Evolutionary conservation across 2,113 vertebrate species (phyloP), one percentile per base, ranked within the genome.

Genomic region (Zosterops lateralis): DNA sequence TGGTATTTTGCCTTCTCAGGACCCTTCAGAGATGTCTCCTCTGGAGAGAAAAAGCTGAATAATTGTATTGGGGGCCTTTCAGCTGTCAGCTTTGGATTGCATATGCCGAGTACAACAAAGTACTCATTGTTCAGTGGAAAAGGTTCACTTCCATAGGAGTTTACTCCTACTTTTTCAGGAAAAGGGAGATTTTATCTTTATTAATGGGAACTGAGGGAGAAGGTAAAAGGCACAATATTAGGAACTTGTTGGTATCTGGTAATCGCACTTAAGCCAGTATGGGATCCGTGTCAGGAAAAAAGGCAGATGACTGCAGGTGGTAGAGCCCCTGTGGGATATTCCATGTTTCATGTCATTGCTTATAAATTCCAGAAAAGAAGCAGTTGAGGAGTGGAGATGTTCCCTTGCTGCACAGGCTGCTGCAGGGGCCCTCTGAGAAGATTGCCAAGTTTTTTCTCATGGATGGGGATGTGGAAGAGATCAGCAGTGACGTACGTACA

Each of bases 391-490:
- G 97, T 60, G 96, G 94, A 66, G 98, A 99, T 14, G 73, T 98
- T 40, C 99, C 99, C 1, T 93, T 99, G 21, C 98, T 99, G 97
- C 98, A 99, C 81, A 98, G 99, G 25, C 96, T 99, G 28, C 88
- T 99, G 8, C 98, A 99, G 73, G 99, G 99, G 5, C 99, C 99
- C 11, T 99, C 99, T 4, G 98, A 98, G 85, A 97, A 97, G 89
- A 97, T 98, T 28, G 98, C 98, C 94, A 98, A 97, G 87, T 98
- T 99, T 71, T 99, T 99, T 73, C 97, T 99, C 84, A 99, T 99
- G 98, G 98, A 99, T 92, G 96, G 97, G 72, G 98, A 98, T 2
- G 98, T 98, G 86, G 97, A 98, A 76, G 99, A 99, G 98, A 98
- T 99, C 42, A 99, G 98, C 97, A 98, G 98, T 80, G 98, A 99